Conservation (phyloP, 1,140 invertebrate genomes). For the Ridgeia piscesae region DNA sequence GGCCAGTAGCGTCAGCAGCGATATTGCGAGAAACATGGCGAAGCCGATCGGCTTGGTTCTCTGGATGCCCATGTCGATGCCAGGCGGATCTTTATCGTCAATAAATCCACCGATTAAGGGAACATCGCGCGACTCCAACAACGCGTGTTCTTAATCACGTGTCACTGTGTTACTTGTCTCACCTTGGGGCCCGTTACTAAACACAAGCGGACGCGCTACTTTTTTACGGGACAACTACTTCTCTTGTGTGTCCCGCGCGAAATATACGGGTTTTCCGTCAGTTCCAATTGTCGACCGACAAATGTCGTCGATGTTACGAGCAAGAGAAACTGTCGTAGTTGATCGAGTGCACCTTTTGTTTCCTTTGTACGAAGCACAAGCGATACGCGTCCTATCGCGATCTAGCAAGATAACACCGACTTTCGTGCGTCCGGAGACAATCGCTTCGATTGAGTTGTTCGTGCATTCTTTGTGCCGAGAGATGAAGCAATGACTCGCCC, state of each 20-base stretch:
- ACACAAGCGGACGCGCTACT: not conserved
- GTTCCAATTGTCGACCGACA: not conserved
- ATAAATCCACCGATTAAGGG: not conserved
- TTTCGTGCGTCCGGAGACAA: not conserved
- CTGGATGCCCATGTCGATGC: not conserved
- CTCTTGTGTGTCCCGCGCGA: not conserved
- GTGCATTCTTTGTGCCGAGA: not conserved
- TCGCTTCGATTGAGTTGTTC: not conserved
- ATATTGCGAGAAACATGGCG: not conserved
- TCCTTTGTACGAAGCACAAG: not conserved
- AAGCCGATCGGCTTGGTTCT: not conserved
- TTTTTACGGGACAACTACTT: not conserved
- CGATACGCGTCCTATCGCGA: not conserved
- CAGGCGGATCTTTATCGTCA: not conserved
- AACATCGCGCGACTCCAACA: not conserved
- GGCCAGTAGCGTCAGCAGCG: not conserved
- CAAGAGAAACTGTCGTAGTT: not conserved
- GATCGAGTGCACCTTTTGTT: not conserved
- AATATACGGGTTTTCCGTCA: not conserved
- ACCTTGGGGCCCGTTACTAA: not conserved
- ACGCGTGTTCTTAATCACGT: not conserved
- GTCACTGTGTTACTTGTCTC: not conserved
- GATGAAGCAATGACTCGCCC: not conserved
- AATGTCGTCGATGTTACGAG: not conserved
- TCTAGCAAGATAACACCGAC: not conserved